phyloP scores from a whole-genome alignment of 2,888 invertebrate genomes.

The Cephus nigrinus region DNA sequence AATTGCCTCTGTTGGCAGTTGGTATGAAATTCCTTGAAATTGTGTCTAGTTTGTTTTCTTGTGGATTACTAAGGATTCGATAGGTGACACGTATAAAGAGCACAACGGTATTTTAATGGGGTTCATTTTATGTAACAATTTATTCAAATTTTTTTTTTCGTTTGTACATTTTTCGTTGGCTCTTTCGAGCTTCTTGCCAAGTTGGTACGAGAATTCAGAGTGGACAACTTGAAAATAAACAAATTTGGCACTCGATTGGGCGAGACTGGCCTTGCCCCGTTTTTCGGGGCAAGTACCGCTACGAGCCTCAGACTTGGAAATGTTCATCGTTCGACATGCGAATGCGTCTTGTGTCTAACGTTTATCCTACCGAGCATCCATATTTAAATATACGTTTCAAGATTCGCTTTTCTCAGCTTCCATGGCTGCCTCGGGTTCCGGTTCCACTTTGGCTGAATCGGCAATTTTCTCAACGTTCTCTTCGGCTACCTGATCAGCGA shows the following conservation, averaged over 20 bases:
- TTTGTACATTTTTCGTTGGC: background rate
- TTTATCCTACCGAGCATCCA: conserved; percentile 11
- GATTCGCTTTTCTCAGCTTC: conserved; percentile 16
- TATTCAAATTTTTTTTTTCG: conserved; percentile 45
- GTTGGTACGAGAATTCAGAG: background rate
- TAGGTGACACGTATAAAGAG: background rate
- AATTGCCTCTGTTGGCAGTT: background rate
- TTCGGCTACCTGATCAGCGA: conserved; percentile 52
- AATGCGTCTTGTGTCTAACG: conserved; percentile 25
- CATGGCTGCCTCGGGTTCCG: conserved; percentile 6
- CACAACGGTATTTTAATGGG: background rate
- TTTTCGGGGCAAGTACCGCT: conserved; percentile 41
- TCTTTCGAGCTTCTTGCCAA: background rate
- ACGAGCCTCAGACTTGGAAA: conserved; percentile 45
- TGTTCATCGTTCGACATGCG: conserved; percentile 24
- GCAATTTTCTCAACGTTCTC: conserved; percentile 19
- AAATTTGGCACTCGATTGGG: conserved; percentile 32
- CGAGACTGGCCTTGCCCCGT: conserved; percentile 48
- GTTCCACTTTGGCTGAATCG: conserved; percentile 3
- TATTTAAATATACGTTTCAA: background rate
- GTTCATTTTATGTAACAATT: conserved; percentile 60
- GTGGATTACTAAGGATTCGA: background rate
- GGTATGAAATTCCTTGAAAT: background rate
- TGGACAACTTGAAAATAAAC: conserved; percentile 32
- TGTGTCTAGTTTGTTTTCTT: background rate